Evolutionary conservation across 2,113 vertebrate species (phyloP).

Genomic region (Microcebus ravelobensis): DNA sequence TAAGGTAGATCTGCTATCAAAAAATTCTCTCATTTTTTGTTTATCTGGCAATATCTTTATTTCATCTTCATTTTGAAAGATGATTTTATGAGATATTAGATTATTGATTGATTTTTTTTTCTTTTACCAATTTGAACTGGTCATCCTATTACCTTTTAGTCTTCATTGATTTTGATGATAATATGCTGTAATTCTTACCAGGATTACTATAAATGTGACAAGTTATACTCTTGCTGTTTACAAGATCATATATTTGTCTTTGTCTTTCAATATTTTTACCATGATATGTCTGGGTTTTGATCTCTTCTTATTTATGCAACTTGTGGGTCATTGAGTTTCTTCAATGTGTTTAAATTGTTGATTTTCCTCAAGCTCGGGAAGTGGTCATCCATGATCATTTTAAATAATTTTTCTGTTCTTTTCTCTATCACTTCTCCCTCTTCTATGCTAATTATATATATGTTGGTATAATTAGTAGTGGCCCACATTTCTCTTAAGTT

Average conservation of each 20-base stretch:
- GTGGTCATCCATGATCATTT: not conserved
- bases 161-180: not conserved
- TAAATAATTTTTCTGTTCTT: not conserved
- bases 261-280: not conserved
- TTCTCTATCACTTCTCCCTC: not conserved
- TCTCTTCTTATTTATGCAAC: not conserved
- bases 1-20: not conserved
- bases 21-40: not conserved
- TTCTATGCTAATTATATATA: not conserved
- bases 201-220: not conserved
- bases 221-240: not conserved
- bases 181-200: not conserved
- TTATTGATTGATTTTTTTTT: not conserved
- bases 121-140: not conserved
- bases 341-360: not conserved
- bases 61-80: not conserved
- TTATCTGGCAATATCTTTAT: not conserved
- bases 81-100: not conserved
- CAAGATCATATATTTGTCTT: not conserved
- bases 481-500: not conserved
- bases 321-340: not conserved
- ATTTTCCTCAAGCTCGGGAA: not conserved
- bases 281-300: not conserved
- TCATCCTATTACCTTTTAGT: not conserved
- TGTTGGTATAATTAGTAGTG: not conserved